Base-by-base conservation (phyloP, 2,888 invertebrate genomes). In the Ischnus inquisitorius region DNA sequence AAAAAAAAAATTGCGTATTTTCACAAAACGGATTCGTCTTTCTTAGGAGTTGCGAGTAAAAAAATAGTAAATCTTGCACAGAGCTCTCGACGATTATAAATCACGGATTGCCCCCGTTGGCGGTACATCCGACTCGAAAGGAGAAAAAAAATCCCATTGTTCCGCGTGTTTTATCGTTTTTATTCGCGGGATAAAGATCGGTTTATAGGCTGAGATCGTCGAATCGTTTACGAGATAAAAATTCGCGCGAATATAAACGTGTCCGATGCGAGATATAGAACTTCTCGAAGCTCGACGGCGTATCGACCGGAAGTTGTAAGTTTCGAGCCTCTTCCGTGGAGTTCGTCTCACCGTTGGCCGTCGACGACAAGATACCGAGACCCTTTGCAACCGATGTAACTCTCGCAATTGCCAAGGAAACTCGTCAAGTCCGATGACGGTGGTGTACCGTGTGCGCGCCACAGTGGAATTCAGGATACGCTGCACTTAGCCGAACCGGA, bases 401-500 rank as follows among this genome's bases (percentile, higher is more conserved):
- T 64, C 34, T 34, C 8, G 48, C 75, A 75, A 75, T 28, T 64
- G 64, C 22, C 16, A 16, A 43, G 43, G 43, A 22, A 22, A 48
- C 46, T 6, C 34, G 4, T 34, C 5, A 4, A 34, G 6, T 8
- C 34, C 34, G 34, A 8, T 34, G 34, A 8, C n/a, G 43, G 46
- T 41, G 57, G 43, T 62, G 60, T 71, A 25, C 43, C 62, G 34
- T 39, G 22, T 41, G n/a, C 25, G 54, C 60, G 10, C 39, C 69
- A 67, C 78, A 48, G 72, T 69, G 34, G 75, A 72, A 86, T 79
- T 68, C 83, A 74, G 88, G 87, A 85, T 87, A 85, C 22, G 28
- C 5, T 84, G 88, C 89, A 89, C 88, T 91, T 88, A 87, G 85
- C 69, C 68, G 72, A 87, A 83, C 83, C 89, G 90, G 90, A 91